Evolutionary conservation across 2,113 vertebrate genomes (phyloP).

Genomic region (Nycticorax nycticorax): DNA sequence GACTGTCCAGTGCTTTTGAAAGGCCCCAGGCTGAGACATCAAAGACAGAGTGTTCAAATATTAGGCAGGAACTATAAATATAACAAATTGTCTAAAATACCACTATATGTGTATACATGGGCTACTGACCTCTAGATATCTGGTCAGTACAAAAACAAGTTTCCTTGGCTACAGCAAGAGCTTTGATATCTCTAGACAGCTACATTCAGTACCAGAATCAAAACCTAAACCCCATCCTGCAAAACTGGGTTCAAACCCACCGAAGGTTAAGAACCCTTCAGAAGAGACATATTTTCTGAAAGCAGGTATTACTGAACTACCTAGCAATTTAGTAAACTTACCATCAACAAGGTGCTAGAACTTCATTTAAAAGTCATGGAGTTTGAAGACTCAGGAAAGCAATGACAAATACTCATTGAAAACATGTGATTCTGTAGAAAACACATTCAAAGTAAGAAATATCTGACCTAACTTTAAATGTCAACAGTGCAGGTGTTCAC

Average conservation of each 20-base stretch:
- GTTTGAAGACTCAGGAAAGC: neutral
- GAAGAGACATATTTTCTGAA: neutral
- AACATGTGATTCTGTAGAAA: neutral
- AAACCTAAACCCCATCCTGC: neutral
- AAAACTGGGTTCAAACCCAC: neutral
- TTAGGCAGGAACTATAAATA: constrained; percentile 1
- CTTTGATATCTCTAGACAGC: neutral
- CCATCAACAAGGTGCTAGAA: neutral
- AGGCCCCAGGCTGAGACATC: neutral
- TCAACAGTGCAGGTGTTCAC: neutral
- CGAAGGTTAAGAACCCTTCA: neutral
- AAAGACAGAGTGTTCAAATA: neutral
- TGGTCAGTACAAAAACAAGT: neutral
- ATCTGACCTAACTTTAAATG: neutral
- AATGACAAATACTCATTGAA: neutral
- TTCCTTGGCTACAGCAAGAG: neutral
- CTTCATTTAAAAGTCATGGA: neutral
- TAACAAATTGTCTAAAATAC: neutral
- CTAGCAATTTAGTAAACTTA: neutral
- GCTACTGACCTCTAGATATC: neutral
- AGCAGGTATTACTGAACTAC: neutral
- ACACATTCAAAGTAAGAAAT: neutral
- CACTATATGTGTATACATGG: neutral
- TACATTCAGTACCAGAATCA: neutral
- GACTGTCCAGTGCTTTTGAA: neutral